phyloP scores from a whole-genome alignment of 1,140 invertebrate genomes.

The Drosophila fuyamai region DNA sequence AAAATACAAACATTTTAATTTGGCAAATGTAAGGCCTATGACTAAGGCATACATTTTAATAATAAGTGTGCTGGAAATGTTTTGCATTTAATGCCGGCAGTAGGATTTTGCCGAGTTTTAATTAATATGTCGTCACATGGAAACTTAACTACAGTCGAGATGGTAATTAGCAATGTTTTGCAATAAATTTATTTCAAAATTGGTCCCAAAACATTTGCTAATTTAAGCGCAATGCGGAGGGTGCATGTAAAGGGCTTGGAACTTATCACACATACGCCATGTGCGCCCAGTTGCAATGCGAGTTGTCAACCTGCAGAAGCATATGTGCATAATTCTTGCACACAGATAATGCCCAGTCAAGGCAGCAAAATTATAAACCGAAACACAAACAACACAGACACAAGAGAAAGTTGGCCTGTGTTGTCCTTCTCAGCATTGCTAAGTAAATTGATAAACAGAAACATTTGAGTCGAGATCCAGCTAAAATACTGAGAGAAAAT shows the following conservation, averaged over 20 bases:
- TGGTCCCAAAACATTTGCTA: slow-evolving; percentile 63
- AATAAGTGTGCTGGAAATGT: slow-evolving; percentile 35
- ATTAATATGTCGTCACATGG: slow-evolving; percentile 77
- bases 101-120: slow-evolving; percentile 63
- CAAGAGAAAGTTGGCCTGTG: slow-evolving; percentile 29
- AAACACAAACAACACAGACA: slow-evolving; percentile 32
- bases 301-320: slow-evolving; percentile 67
- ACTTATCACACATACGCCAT: slow-evolving; percentile 56
- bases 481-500: slow-evolving; percentile 11
- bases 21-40: slow-evolving; percentile 23
- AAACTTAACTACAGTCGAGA: slow-evolving; percentile 43
- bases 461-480: slow-evolving; percentile 7
- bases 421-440: slow-evolving; percentile 14
- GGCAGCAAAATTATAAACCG: slow-evolving; percentile 57
- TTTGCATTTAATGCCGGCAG: slow-evolving; percentile 46
- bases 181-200: slow-evolving; percentile 68
- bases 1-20: slow-evolving; percentile 13
- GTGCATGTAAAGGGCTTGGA: slow-evolving; percentile 2
- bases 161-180: slow-evolving; percentile 74
- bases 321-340: slow-evolving; percentile 76
- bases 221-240: slow-evolving; percentile 11
- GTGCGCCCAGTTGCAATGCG: slow-evolving; percentile 46
- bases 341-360: slow-evolving; percentile 53
- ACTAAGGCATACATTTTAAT: slow-evolving; percentile 35
- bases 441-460: slow-evolving; percentile 64